A percentile compares a stretch with the other conserved stretches of the same genome.
phyloP scores from a whole-genome alignment of 2,113 vertebrate genomes.

The Hyperopisus bebe region DNA sequence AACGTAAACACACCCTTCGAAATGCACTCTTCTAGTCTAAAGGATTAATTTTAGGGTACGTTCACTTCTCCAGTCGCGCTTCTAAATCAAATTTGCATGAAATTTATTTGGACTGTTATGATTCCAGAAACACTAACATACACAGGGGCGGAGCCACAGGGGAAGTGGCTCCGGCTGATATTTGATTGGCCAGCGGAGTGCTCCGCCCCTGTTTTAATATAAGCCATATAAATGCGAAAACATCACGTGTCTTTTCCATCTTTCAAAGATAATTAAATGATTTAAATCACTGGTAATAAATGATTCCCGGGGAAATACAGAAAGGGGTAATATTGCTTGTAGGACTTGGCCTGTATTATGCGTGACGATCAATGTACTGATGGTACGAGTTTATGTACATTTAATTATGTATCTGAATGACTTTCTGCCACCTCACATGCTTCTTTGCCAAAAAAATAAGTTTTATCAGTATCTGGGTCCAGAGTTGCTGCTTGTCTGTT shows the following conservation, averaged over 20 bases:
- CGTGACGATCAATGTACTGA: too few relatives aligned
- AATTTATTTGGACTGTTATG: background rate
- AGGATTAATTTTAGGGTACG: background rate
- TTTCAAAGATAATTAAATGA: too few relatives aligned
- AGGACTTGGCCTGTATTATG: too few relatives aligned
- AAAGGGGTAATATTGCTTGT: too few relatives aligned
- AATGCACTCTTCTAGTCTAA: background rate
- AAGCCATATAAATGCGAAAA: too few relatives aligned
- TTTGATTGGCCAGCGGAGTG: background rate
- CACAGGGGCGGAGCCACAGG: background rate
- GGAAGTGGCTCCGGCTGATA: background rate
- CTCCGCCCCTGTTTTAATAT: background rate
- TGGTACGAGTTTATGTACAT: too few relatives aligned
- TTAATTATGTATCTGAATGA: too few relatives aligned
- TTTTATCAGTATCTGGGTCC: background rate
- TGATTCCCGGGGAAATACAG: too few relatives aligned
- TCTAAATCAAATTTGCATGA: background rate
- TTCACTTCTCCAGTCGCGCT: background rate
- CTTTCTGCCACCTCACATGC: too few relatives aligned
- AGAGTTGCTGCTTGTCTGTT: background rate
- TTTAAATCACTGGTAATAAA: too few relatives aligned
- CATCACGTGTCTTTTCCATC: too few relatives aligned
- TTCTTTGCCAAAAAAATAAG: background rate
- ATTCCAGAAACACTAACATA: background rate
- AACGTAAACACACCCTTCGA: background rate